Evolutionary conservation across 2,888 invertebrate genomes (phyloP).

Genomic region (Gastrophysa polygoni): DNA sequence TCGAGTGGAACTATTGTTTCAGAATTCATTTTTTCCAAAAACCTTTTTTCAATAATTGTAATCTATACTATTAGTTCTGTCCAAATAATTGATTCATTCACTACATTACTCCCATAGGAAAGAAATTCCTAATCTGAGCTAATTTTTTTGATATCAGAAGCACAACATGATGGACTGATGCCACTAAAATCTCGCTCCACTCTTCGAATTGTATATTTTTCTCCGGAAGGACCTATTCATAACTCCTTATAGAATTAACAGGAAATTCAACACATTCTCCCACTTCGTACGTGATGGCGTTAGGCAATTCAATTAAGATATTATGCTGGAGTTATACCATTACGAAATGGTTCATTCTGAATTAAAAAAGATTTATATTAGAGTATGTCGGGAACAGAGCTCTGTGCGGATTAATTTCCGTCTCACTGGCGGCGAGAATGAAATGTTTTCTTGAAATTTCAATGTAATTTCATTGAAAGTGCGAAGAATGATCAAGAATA

Average conservation of each 20-base stretch:
- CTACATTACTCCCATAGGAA: too few relatives aligned
- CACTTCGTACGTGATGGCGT: neutral
- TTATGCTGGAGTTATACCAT: neutral
- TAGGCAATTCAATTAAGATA: neutral
- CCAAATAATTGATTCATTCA: too few relatives aligned
- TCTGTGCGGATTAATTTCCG: neutral
- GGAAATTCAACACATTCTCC: neutral
- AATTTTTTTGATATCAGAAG: neutral
- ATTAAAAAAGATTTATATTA: neutral
- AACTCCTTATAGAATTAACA: neutral
- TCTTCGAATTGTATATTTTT: neutral
- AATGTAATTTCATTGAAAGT: neutral
- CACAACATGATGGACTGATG: neutral
- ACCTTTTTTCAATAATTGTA: too few relatives aligned
- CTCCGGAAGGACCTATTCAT: neutral
- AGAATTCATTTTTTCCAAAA: too few relatives aligned
- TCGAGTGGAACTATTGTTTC: too few relatives aligned
- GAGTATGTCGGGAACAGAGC: neutral
- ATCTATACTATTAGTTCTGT: too few relatives aligned
- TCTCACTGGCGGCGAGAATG: neutral
- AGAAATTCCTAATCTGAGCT: too few relatives aligned
- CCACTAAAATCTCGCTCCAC: neutral
- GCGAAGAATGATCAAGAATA: neutral
- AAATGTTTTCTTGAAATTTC: neutral
- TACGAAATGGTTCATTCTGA: neutral